phyloP scores from a whole-genome alignment of 2,113 vertebrate genomes.

The Machaerirhynchus nigripectus region DNA sequence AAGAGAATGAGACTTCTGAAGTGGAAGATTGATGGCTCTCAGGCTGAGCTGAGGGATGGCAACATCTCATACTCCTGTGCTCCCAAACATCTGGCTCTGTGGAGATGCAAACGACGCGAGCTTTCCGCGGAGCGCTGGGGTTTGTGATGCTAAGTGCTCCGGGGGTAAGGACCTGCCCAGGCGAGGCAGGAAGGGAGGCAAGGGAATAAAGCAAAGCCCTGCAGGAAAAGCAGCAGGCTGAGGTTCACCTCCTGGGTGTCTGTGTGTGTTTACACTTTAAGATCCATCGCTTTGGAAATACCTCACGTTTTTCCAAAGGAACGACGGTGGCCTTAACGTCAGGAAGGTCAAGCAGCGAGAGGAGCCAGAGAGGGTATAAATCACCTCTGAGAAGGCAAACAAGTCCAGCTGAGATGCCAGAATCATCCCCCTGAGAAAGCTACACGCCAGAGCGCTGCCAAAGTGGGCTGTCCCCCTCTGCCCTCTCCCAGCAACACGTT shows the following conservation, averaged over 20 bases:
- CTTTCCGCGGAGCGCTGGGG: not conserved
- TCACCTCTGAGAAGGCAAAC: not conserved
- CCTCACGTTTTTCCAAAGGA: not conserved
- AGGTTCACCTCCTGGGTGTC: not conserved
- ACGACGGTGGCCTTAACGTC: not conserved
- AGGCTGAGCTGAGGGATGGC: conserved; percentile 9
- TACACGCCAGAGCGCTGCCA: not conserved
- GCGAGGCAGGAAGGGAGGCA: not conserved
- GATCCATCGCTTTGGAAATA: not conserved
- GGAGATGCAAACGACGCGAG: not conserved
- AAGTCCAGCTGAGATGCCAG: not conserved
- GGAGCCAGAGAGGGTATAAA: not conserved
- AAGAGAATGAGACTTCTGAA: conserved; percentile 41
- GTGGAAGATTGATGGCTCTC: conserved; percentile 39
- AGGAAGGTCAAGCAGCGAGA: not conserved
- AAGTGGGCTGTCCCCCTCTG: not conserved
- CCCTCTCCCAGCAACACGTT: not conserved
- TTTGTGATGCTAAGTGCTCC: conserved; percentile 3
- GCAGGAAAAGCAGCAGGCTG: not conserved
- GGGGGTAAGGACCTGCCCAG: not conserved
- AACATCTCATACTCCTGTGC: conserved; percentile 1
- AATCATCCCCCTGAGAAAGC: not conserved
- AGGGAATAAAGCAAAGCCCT: not conserved
- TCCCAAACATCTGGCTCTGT: conserved; percentile 43
- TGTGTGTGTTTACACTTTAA: not conserved